phyloP scores from a whole-genome alignment of 53 echinoderm and acorn worm species.

The Temnopleurus reevesii region DNA sequence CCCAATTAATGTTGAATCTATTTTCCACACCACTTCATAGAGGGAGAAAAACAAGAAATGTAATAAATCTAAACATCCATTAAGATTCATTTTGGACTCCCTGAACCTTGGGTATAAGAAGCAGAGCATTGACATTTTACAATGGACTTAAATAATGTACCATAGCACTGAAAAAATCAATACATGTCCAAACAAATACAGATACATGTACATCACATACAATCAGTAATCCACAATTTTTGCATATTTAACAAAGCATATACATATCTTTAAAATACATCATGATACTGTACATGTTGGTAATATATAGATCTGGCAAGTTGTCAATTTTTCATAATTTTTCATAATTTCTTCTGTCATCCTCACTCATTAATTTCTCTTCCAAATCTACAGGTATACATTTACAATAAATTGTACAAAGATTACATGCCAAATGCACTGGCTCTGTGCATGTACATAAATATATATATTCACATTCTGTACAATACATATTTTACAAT shows the following conservation, averaged over 20 bases:
- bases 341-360: neutral
- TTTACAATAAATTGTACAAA: constrained; percentile 25
- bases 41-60: neutral
- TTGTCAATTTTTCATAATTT: constrained; percentile 38
- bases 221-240: neutral
- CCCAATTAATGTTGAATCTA: no score
- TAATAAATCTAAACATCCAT: neutral
- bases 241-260: constrained; percentile 35
- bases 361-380: neutral
- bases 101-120: no score
- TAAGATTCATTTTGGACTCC: no score
- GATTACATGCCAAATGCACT: neutral
- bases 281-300: constrained; percentile 11
- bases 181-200: neutral
- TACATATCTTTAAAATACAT: constrained; percentile 18
- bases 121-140: neutral
- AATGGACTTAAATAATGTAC: no score
- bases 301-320: constrained; percentile 43
- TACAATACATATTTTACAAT: constrained; percentile 38
- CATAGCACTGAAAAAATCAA: neutral
- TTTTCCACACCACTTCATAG: no score
- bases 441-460: constrained; percentile 55
- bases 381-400: constrained; percentile 18
- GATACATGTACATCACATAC: neutral
- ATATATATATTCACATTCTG: constrained; percentile 57